Evolutionary conservation across 2,888 invertebrate genomes (phyloP).

Genomic region (Euplagia quadripunctaria): DNA sequence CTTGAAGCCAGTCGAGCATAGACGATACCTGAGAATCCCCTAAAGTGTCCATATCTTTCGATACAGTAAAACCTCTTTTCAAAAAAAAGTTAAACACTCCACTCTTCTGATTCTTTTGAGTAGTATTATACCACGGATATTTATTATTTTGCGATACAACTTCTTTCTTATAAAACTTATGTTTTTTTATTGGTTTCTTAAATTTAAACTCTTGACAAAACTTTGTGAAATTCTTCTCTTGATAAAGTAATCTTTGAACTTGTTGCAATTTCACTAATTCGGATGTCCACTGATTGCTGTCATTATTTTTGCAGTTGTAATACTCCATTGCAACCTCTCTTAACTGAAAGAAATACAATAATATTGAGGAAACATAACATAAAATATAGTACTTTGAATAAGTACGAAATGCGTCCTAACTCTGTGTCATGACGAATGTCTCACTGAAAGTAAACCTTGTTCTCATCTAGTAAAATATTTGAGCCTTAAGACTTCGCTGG

Average conservation of each 20-base stretch:
- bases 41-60: constrained; percentile 63
- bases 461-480: no score
- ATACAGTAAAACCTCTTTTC: constrained; percentile 70
- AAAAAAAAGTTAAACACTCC: constrained; percentile 71
- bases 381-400: no score
- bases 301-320: constrained; percentile 89
- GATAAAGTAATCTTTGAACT: constrained; percentile 76
- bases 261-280: constrained; percentile 80
- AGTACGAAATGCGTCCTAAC: no score
- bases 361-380: no score
- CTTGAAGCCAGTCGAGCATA: constrained; percentile 68
- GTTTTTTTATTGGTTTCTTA: constrained; percentile 64
- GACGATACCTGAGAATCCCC: constrained; percentile 66
- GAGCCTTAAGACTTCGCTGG: no score
- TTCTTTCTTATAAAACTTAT: constrained; percentile 63
- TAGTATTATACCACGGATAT: constrained; percentile 78
- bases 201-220: constrained; percentile 75
- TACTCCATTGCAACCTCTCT: constrained; percentile 92
- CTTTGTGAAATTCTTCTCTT: constrained; percentile 74
- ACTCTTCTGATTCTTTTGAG: constrained; percentile 69
- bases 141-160: constrained; percentile 77
- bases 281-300: constrained; percentile 77
- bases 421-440: no score
- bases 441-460: no score
- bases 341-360: constrained; percentile 80